A percentile compares a stretch with the other conserved stretches of the same genome.
These are phyloP conservation scores for Lithodes maja DNA, from an alignment of 2,888 invertebrate genomes.

Conservation along the genomic window DNA sequence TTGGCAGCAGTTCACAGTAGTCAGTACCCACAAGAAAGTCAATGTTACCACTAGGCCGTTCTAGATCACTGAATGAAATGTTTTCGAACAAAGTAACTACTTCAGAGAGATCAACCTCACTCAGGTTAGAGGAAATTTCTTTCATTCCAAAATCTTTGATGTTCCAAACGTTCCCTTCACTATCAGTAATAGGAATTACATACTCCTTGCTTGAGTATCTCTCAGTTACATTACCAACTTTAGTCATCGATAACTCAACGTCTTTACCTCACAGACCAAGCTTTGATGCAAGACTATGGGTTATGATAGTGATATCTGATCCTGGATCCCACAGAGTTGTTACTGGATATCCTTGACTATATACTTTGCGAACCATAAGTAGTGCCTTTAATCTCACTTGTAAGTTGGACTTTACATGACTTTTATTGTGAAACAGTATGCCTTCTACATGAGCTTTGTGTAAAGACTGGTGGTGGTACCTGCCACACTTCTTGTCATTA, in stretches of 20 bases:
- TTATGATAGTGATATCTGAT: conserved; percentile 25
- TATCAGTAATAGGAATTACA: neutral
- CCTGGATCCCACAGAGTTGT: conserved; percentile 31
- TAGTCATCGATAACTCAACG: conserved; percentile 11
- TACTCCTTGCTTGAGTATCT: conserved; percentile 18
- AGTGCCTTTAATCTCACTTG: neutral
- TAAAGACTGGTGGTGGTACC: neutral
- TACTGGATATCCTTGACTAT: neutral
- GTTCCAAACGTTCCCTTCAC: neutral
- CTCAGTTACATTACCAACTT: conserved; percentile 15
- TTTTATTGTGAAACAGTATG: neutral
- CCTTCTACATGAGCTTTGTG: neutral
- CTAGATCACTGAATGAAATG: neutral
- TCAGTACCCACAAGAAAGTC: conserved; percentile 13
- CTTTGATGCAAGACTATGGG: conserved; percentile 16
- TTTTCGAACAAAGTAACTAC: neutral
- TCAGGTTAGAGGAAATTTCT: conserved; percentile 1
- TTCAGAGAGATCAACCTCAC: conserved; percentile 6
- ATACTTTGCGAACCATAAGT: conserved; percentile 22
- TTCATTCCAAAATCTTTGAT: conserved; percentile 24
- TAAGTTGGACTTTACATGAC: neutral
- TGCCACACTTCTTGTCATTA: conserved; percentile 17
- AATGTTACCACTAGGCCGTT: neutral
- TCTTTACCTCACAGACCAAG: conserved; percentile 2
- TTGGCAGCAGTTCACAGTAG: conserved; percentile 11